Evolutionary conservation across 2,113 vertebrate species (phyloP).

Genomic region (Zapus hudsonius): DNA sequence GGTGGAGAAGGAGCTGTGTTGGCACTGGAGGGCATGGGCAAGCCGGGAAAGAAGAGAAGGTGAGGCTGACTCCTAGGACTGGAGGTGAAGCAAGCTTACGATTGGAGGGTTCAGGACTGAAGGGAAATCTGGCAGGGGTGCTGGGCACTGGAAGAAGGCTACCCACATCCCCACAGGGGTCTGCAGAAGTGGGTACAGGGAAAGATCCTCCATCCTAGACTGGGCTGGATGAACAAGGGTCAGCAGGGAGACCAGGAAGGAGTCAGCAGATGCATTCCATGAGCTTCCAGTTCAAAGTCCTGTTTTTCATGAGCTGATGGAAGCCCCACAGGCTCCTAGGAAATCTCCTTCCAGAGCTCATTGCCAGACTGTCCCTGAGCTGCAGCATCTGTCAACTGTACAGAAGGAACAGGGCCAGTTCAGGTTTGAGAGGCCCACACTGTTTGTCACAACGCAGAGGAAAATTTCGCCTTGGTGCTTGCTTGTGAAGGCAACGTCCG

Average conservation of each 20-base stretch:
- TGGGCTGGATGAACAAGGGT: too few relatives aligned
- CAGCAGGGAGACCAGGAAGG: not conserved
- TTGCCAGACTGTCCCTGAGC: conserved; percentile 89
- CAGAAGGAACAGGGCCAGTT: conserved; percentile 93
- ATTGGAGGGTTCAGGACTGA: too few relatives aligned
- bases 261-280: not conserved
- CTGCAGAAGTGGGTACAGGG: not conserved
- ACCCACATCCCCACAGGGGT: not conserved
- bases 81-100: not conserved
- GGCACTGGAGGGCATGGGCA: too few relatives aligned
- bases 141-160: too few relatives aligned
- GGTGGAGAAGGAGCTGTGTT: not conserved
- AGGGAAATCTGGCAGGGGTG: not conserved
- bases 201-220: not conserved
- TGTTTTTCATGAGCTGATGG: conserved; percentile 89
- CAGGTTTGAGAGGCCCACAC: conserved; percentile 93
- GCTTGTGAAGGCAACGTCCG: not conserved
- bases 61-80: not conserved
- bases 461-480: conserved; percentile 86
- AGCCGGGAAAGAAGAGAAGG: not conserved
- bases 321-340: conserved; percentile 90
- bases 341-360: conserved; percentile 88
- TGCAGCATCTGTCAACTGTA: conserved; percentile 81
- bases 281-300: conserved; percentile 91
- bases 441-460: conserved; percentile 92